Base-by-base conservation (phyloP, 2,113 vertebrate genomes). In the Seriola aureovittata region DNA sequence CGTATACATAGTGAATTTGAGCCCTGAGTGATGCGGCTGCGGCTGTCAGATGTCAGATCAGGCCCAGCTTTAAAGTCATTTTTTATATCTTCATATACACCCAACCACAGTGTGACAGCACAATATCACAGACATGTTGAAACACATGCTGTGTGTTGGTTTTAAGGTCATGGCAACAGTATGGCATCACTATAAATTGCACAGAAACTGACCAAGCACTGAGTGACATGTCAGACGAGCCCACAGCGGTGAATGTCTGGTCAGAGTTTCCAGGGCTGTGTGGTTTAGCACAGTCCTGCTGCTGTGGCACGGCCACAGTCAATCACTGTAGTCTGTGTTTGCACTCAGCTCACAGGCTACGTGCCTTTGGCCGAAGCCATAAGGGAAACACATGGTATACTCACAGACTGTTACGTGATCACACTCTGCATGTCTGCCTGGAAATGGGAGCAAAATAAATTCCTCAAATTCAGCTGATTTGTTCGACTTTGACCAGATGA, bases 221-320 rank as follows among this genome's bases (percentile, higher is more conserved):
- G 46, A 74, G 71, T 38, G 60, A 6, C 52, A 32, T 32, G 36
- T 68, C 67, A 80, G 25, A 40, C 1, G 40, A 60, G 50, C 50
- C n/a, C 23, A 12, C 86, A 42, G 62, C 13, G 4, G 69, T 10
- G 23, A 69, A 17, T 7, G 25, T 59, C 78, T 57, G 64, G n/a
- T 67, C 44, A 50, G 71, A 54, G 50, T 59, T 83, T 72, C 38
- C 64, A 68, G 40, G 54, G 48, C 48, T 8, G 34, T 72, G 75
- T 69, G 85, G 79, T 82, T 82, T 89, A 76, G 38, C 85, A 89
- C 72, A 25, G 50, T 66, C 75, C 67, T 78, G 82, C 75, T 73
- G 78, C 62, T 65, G 58, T 36, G 85, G 66, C 66, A 64, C 42
- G 0, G 29, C 62, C 52, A 70, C 36, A 82, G 63, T 78, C 75